A percentile compares a stretch with the other conserved stretches of the same genome.
Conservation (phyloP, 1,140 invertebrate genomes). For the Bombus impatiens region DNA sequence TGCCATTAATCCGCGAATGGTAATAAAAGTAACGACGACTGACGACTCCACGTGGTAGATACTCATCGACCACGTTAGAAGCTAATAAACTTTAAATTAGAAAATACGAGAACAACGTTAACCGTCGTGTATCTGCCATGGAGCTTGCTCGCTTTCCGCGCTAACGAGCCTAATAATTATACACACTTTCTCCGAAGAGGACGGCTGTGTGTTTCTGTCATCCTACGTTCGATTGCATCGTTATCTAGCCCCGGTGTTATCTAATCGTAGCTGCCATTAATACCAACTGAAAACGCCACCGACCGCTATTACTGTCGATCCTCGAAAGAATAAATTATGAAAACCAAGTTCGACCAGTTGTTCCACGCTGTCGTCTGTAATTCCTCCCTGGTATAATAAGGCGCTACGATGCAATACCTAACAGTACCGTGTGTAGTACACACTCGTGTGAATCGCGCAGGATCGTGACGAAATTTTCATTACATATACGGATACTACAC, state of each 20-base stretch:
- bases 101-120: conserved; percentile 27
- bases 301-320: conserved; percentile 23
- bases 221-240: conserved; percentile 36
- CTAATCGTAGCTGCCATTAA: conserved; percentile 39
- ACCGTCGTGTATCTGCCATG: not conserved
- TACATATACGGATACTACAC: no score
- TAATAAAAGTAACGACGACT: not conserved
- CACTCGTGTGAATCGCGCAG: no score
- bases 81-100: conserved; percentile 36
- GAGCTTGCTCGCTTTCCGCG: not conserved
- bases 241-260: conserved; percentile 23
- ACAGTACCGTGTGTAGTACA: no score
- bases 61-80: not conserved
- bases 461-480: no score
- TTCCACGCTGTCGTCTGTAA: not conserved
- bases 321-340: conserved; percentile 45
- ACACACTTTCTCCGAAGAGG: conserved; percentile 43
- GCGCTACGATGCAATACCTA: no score
- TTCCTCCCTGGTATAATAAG: not conserved
- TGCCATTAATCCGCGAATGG: not conserved
- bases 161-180: conserved; percentile 47
- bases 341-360: not conserved
- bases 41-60: not conserved
- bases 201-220: conserved; percentile 40
- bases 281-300: conserved; percentile 7